A percentile compares a stretch with the other conserved stretches of the same genome.
These are phyloP conservation scores for Platysteira castanea DNA, from an alignment of 2,113 vertebrate genomes.

Conservation along the genomic window DNA sequence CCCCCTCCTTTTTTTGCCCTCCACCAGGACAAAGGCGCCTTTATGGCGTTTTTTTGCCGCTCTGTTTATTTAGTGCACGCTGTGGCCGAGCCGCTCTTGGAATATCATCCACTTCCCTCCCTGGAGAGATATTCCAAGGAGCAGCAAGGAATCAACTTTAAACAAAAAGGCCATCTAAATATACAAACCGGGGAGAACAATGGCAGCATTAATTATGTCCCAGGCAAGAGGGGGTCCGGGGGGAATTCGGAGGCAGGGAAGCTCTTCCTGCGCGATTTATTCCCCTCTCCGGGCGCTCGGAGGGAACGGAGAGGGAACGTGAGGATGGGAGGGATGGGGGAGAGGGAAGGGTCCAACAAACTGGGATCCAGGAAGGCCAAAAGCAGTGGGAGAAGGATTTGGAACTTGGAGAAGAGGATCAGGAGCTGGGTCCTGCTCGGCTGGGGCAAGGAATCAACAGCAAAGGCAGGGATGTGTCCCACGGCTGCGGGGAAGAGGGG, in stretches of 20 bases:
- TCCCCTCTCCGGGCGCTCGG: not conserved
- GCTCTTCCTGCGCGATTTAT: not conserved
- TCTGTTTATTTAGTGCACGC: conserved; percentile 45
- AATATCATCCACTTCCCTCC: conserved; percentile 36
- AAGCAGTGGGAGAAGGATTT: not conserved
- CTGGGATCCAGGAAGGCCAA: fast-evolving
- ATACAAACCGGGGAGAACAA: conserved; percentile 49
- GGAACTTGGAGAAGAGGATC: not conserved
- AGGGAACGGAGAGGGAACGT: not conserved
- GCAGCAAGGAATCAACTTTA: conserved; percentile 33
- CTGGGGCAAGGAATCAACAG: not conserved
- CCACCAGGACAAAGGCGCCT: conserved; percentile 12
- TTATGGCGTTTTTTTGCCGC: not conserved
- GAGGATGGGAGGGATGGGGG: not conserved
- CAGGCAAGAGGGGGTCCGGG: not conserved
- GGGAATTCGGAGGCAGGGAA: not conserved
- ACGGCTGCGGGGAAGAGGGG: not conserved
- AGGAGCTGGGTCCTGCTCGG: not conserved
- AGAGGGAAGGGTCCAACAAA: not conserved
- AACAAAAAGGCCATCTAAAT: conserved; percentile 61
- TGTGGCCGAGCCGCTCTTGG: not conserved
- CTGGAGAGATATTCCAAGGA: conserved; percentile 21
- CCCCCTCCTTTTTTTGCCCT: fast-evolving
- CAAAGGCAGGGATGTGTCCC: not conserved
- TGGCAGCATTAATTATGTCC: conserved; percentile 50